Evolutionary conservation across 2,113 vertebrate species (phyloP).

Genomic region (Delphinapterus leucas): DNA sequence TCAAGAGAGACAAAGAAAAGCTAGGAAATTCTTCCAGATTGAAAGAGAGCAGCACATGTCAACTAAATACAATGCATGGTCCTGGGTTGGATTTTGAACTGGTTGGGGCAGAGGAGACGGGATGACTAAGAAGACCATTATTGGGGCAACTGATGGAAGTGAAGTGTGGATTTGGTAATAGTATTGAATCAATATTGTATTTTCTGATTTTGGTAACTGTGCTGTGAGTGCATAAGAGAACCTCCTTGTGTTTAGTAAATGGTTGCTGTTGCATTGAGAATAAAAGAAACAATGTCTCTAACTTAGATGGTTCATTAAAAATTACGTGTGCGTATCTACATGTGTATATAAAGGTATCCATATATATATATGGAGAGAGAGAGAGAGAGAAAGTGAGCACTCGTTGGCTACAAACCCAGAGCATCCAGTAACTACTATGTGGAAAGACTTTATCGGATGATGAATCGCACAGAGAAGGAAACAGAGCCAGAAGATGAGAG

Average conservation of each 20-base stretch:
- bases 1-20: not conserved
- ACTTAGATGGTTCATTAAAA: not conserved
- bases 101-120: rapidly evolving
- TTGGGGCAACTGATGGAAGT: not conserved
- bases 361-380: rapidly evolving
- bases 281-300: not conserved
- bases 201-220: not conserved
- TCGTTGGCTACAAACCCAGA: not conserved
- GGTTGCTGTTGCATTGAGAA: not conserved
- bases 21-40: not conserved
- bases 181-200: not conserved
- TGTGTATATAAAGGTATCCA: not conserved
- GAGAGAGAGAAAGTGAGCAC: not conserved
- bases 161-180: not conserved
- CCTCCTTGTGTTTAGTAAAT: not conserved
- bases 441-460: not conserved
- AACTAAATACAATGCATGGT: rapidly evolving
- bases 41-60: not conserved
- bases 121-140: not conserved
- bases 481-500: not conserved
- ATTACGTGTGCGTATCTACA: not conserved
- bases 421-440: not conserved
- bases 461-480: not conserved
- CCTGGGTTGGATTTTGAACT: not conserved
- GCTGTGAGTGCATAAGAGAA: not conserved